phyloP scores from a whole-genome alignment of 2,797 vertebrate species.

The Cryptoprocta ferox region DNA sequence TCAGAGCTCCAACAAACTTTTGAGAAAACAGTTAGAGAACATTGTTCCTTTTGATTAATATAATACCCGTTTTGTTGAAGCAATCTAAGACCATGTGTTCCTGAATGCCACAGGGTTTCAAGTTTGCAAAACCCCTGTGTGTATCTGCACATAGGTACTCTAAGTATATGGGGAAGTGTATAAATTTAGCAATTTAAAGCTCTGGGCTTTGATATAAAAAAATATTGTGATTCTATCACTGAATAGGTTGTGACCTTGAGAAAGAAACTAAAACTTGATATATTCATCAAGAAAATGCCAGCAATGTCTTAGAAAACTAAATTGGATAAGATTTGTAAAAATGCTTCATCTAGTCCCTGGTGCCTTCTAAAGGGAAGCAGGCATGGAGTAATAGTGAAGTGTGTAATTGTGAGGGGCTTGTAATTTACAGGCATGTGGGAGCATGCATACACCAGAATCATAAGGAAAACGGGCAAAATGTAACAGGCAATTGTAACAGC shows the following conservation, averaged over 20 bases:
- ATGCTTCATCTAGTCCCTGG: not conserved
- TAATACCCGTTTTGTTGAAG: not conserved
- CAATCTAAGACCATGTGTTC: not conserved
- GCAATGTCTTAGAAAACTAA: not conserved
- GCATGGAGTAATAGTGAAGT: accelerated
- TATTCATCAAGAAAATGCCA: not conserved
- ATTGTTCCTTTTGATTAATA: not conserved
- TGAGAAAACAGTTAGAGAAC: not conserved
- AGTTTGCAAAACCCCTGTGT: not conserved
- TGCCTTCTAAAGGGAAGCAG: not conserved
- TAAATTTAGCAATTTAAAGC: not conserved
- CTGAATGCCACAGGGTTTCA: not conserved
- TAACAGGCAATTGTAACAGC: not conserved
- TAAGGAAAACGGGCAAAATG: not conserved
- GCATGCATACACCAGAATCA: not conserved
- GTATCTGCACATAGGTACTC: not conserved
- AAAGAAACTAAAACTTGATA: not conserved
- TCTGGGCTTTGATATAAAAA: not conserved
- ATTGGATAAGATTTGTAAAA: not conserved
- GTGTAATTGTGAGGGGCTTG: not conserved
- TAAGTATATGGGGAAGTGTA: not conserved
- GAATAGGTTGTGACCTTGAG: not conserved
- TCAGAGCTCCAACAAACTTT: not conserved
- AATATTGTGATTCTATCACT: not conserved
- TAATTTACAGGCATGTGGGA: not conserved